A percentile compares a stretch with the other conserved stretches of the same genome.
Evolutionary conservation across 2,113 vertebrate genomes (phyloP).

Genomic region (Hyla sarda): DNA sequence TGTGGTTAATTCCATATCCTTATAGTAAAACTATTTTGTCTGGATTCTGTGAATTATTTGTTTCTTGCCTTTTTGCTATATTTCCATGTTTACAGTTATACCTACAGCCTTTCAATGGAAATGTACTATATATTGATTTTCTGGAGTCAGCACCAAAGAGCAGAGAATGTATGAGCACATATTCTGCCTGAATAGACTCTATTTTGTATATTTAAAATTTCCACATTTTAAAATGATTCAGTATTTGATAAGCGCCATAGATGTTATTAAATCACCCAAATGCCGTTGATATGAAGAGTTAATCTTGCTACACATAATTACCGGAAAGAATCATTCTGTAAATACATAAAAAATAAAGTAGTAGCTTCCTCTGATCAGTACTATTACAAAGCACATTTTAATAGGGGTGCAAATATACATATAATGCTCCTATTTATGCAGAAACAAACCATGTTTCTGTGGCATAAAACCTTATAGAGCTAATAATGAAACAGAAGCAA

Average conservation of each 20-base stretch:
- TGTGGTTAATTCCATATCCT: no score
- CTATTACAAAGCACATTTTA: not conserved
- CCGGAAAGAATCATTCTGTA: not conserved
- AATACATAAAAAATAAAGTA: not conserved
- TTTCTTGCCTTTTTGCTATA: no score
- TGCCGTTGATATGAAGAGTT: not conserved
- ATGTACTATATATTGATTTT: no score
- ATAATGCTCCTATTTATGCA: not conserved
- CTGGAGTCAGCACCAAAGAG: no score
- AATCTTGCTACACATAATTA: not conserved
- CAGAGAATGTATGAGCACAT: no score
- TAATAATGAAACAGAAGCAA: slow-evolving; percentile 31
- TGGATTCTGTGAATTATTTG: no score
- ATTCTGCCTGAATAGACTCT: no score
- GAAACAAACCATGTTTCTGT: not conserved
- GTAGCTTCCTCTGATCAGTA: not conserved
- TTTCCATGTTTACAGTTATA: no score
- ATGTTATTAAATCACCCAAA: not conserved
- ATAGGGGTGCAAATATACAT: not conserved
- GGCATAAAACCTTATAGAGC: not conserved
- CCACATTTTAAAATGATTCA: no score
- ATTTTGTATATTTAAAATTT: no score
- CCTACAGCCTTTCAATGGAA: no score
- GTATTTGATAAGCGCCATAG: not conserved
- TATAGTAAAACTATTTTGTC: no score